phyloP scores from a whole-genome alignment of 30 jellyfish, hydroid and myxozoan species.

The Sanderia malayensis region DNA sequence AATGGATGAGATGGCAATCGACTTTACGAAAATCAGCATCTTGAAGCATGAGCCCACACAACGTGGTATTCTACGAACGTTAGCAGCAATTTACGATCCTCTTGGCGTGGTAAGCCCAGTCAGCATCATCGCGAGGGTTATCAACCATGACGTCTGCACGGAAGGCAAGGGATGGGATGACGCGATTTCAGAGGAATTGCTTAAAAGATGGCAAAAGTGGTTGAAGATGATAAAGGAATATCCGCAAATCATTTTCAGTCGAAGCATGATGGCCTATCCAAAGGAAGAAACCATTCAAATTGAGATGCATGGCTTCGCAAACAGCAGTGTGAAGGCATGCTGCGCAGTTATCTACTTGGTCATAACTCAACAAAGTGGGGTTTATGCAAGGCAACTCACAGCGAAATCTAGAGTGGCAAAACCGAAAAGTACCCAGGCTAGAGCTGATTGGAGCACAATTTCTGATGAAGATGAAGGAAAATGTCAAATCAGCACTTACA shows the following conservation, averaged over 20 bases:
- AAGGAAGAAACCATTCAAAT: conserved; percentile 4
- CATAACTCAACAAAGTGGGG: conserved; percentile 13
- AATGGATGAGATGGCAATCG: conserved; percentile 18
- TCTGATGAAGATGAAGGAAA: conserved; percentile 10
- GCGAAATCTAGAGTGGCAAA: conserved; percentile 10
- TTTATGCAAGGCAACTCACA: conserved; percentile 1
- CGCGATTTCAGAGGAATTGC: conserved; percentile 17
- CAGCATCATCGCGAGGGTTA: conserved; percentile 15
- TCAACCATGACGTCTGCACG: conserved; percentile 29
- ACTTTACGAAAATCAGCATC: conserved; percentile 3
- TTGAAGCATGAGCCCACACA: conserved; percentile 22
- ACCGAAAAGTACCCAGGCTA: conserved; percentile 17
- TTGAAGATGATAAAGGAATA: neutral
- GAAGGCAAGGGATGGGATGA: conserved; percentile 31
- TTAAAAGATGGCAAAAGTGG: conserved; percentile 6
- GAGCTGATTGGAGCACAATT: conserved; percentile 4
- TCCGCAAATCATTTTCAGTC: neutral
- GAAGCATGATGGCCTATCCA: conserved; percentile 11
- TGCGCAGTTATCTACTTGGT: conserved; percentile 24
- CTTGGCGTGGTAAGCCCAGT: conserved; percentile 29
- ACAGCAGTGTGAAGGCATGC: conserved; percentile 19
- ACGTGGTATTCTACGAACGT: conserved; percentile 17
- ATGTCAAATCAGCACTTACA: conserved; percentile 30
- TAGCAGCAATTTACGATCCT: conserved; percentile 30
- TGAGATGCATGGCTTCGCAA: conserved; percentile 32